Percentiles rank a stretch among this genome's conserved stretches.
These are phyloP conservation scores for Rallus limicola DNA, from an alignment of 2,113 vertebrate genomes.

Conservation along the genomic window DNA sequence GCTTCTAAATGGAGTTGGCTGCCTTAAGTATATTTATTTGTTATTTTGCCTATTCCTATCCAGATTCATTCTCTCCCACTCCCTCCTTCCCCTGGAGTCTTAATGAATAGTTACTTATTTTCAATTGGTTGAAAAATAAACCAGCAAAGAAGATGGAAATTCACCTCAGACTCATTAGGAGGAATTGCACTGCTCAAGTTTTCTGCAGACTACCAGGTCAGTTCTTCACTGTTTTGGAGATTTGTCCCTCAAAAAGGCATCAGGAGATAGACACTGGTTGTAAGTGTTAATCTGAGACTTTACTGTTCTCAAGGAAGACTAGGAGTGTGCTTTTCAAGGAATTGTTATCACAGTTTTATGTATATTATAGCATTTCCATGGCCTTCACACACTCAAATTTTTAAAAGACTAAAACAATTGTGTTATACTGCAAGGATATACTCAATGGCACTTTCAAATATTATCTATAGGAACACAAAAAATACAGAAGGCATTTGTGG, in stretches of 20 bases:
- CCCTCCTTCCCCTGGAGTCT: neutral
- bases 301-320: neutral
- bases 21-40: constrained; percentile 51
- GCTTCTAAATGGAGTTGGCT: constrained; percentile 60
- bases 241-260: neutral
- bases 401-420: neutral
- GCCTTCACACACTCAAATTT: neutral
- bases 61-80: constrained; percentile 1
- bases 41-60: constrained; percentile 21
- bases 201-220: neutral
- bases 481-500: neutral
- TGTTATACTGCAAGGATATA: neutral
- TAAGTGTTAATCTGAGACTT: constrained; percentile 29
- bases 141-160: constrained; percentile 18
- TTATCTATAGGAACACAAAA: neutral
- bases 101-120: constrained; percentile 58
- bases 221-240: constrained; percentile 10
- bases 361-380: neutral
- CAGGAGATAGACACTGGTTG: neutral
- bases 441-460: neutral
- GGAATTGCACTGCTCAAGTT: neutral
- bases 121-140: constrained; percentile 32
- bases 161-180: neutral
- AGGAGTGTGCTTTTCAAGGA: neutral
- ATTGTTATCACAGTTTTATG: neutral